Percentiles rank a stretch among this genome's conserved stretches.
These are phyloP conservation scores for Plodia interpunctella DNA, from an alignment of 1,140 invertebrate species.

Conservation along the genomic window DNA sequence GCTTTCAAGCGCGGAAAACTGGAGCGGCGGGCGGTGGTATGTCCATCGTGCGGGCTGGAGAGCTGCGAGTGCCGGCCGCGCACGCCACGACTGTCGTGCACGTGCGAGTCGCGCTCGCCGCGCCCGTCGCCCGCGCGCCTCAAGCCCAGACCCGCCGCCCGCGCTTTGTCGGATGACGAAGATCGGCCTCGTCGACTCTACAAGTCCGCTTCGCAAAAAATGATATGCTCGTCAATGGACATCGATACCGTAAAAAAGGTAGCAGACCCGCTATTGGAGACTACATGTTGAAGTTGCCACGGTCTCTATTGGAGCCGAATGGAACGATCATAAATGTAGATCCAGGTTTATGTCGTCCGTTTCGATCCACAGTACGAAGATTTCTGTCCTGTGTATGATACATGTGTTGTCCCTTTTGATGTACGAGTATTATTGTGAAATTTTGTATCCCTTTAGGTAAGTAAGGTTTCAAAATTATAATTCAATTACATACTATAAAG, in stretches of 20 bases:
- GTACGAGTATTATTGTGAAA: conserved; percentile 67
- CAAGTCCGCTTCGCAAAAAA: conserved; percentile 46
- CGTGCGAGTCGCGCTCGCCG: conserved; percentile 40
- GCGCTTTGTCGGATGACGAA: conserved; percentile 50
- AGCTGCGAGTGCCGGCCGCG: conserved; percentile 29
- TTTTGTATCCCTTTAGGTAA: conserved; percentile 62
- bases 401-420: conserved; percentile 40
- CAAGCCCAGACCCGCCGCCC: conserved; percentile 28
- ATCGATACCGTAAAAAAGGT: conserved; percentile 21
- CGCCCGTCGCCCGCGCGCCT: conserved; percentile 36
- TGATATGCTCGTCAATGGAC: conserved; percentile 32
- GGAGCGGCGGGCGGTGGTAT: conserved; percentile 42
- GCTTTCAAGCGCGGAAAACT: conserved; percentile 32
- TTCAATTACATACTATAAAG: conserved; percentile 40
- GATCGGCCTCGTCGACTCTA: conserved; percentile 44
- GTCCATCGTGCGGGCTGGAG: conserved; percentile 40
- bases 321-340: conserved; percentile 11
- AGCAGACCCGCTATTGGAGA: conserved; percentile 56
- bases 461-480: conserved; percentile 70
- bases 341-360: no score
- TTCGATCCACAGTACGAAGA: no score
- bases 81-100: conserved; percentile 29
- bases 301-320: neutral
- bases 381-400: conserved; percentile 22
- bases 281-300: conserved; percentile 45